These are phyloP conservation scores for Plecotus auritus DNA, from an alignment of 2,113 vertebrate genomes.

Conservation along the genomic window DNA sequence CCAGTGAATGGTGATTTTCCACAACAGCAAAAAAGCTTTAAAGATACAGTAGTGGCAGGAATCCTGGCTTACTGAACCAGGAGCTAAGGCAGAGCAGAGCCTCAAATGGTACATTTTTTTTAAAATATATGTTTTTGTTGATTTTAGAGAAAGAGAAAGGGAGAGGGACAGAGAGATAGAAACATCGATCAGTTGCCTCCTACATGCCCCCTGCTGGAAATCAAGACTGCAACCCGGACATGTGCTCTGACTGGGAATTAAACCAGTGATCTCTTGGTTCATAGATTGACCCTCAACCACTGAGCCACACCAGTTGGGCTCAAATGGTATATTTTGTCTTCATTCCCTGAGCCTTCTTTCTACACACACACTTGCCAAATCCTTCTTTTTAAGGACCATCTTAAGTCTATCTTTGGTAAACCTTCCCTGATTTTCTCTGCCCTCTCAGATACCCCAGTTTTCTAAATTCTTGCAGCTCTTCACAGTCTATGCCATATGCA, in stretches of 20 bases:
- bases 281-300: no score
- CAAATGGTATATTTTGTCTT: neutral
- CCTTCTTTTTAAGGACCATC: neutral
- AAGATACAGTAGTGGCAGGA: neutral
- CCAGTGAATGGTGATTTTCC: conserved; percentile 44
- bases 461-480: neutral
- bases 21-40: neutral
- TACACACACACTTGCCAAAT: neutral
- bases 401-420: neutral
- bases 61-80: neutral
- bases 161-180: no score
- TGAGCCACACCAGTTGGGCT: neutral
- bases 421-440: neutral
- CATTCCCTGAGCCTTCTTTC: neutral
- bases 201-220: no score
- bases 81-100: neutral
- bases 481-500: neutral
- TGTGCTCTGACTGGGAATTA: no score
- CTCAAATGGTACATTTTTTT: neutral
- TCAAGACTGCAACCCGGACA: no score
- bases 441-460: neutral
- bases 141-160: no score
- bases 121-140: no score
- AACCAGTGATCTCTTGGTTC: no score
- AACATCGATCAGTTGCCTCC: no score